These are phyloP conservation scores for Anastrepha obliqua DNA, from an alignment of 1,140 invertebrate species.

Conservation along the genomic window DNA sequence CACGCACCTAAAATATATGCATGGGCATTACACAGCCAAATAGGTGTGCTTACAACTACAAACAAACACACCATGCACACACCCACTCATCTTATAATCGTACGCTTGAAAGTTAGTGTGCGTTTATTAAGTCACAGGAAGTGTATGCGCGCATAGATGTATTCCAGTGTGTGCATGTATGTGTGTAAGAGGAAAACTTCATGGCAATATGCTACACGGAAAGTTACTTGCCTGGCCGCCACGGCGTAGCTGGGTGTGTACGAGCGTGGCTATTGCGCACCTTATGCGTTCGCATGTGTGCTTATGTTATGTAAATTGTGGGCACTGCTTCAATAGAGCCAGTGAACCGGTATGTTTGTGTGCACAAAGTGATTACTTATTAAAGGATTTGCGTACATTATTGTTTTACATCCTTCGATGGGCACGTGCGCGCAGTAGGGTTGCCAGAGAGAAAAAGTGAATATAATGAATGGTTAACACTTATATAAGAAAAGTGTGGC, in stretches of 20 bases:
- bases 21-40: not conserved
- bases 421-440: slow-evolving; percentile 18
- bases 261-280: not conserved
- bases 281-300: not conserved
- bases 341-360: slow-evolving; percentile 48
- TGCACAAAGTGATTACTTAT: slow-evolving; percentile 45
- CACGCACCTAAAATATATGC: not conserved
- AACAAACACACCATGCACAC: too few species aligned
- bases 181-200: slow-evolving; percentile 3
- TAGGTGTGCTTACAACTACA: not conserved
- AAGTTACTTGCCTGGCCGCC: not conserved
- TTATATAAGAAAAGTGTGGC: not conserved
- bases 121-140: slow-evolving; percentile 34
- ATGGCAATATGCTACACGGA: slow-evolving; percentile 32
- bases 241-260: not conserved
- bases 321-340: slow-evolving; percentile 36
- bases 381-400: slow-evolving; percentile 51
- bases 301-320: slow-evolving; percentile 33
- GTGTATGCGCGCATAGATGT: not conserved
- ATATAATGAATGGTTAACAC: not conserved
- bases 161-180: not conserved
- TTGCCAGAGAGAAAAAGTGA: not conserved
- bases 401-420: slow-evolving; percentile 23
- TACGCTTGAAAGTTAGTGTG: not conserved
- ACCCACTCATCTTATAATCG: not conserved